Evolutionary conservation across 2,888 invertebrate species (phyloP), one percentile per base, ranked within the genome.

Genomic region (Philereme transversata): DNA sequence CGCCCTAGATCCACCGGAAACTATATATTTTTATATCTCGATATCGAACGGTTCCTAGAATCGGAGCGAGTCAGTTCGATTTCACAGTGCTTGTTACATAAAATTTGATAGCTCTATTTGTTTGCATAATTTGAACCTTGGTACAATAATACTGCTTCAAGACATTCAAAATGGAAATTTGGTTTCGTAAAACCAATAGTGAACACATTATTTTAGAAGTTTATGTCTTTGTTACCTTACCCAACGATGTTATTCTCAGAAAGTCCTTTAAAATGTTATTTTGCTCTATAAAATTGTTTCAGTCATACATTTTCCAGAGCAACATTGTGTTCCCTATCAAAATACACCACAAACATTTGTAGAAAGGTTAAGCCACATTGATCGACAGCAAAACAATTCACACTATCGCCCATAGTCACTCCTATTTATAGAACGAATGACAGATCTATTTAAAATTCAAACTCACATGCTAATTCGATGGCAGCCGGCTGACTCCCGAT

Each of bases 381-480:
- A 63, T 52, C 52, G 62, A 59, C 59, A 59, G 56, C 46, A 52
- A 51, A 56, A 63, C 55, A 55, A 59, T 63, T 52, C 48, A 52
- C 40, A 55, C 55, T 10, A 46, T 62, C 40, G 49, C 10, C 4
- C 36, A 44, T 36, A 62, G 51, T 51, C 47, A 52, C 45, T 49
- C 11, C 65, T 69, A 69, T 69, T 58, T 49, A 41, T 60, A 63
- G 61, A 63, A 45, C n/a, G 50, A 60, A 52, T 65, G 69, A 67
- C 67, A 69, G 57, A 64, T 69, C 67, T 69, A 69, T 67, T 69
- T 67, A 64, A 65, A 66, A 58, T 60, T 63, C 57, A 64, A 75
- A 98, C 99, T 98, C 93, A 99, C 99, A 98, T 83, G 99, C 98
- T 77, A 98, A 95, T 88, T 97, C 97, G 56, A 99, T 95, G 58